Percentiles rank a stretch among this genome's conserved stretches.
Conservation (phyloP, 2,113 vertebrate genomes). For the Stigmatopora argus region DNA sequence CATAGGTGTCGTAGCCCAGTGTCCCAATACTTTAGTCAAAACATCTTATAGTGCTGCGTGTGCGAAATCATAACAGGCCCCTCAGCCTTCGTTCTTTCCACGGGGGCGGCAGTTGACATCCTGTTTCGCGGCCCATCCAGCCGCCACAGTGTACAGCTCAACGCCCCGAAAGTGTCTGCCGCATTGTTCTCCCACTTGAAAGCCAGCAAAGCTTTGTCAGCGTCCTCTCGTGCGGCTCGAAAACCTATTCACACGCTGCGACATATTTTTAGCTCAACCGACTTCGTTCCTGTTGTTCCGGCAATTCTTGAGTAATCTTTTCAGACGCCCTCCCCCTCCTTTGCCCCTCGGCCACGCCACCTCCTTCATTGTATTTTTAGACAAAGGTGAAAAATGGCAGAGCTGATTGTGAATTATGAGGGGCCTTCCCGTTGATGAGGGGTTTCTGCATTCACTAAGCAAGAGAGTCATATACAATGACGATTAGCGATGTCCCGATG, state of each 20-base stretch:
- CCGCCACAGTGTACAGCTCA: slow-evolving; percentile 60
- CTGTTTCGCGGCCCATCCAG: slow-evolving; percentile 64
- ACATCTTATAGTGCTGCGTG: background rate
- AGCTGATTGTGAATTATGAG: slow-evolving; percentile 54
- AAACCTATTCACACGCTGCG: slow-evolving; percentile 71
- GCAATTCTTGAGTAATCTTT: slow-evolving; percentile 70
- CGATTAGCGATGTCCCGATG: too few species aligned
- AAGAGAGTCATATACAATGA: background rate
- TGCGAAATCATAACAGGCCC: slow-evolving; percentile 23
- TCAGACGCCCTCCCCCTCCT: slow-evolving; percentile 35
- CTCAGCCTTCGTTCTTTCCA: slow-evolving; percentile 35
- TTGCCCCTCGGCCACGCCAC: slow-evolving; percentile 7
- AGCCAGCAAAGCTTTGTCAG: slow-evolving; percentile 68
- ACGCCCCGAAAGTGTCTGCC: slow-evolving; percentile 66
- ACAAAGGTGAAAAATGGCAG: slow-evolving; percentile 66
- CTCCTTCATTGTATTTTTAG: slow-evolving; percentile 70
- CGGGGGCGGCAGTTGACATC: slow-evolving; percentile 62
- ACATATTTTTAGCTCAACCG: slow-evolving; percentile 65
- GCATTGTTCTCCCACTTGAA: slow-evolving; percentile 70
- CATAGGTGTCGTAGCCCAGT: background rate
- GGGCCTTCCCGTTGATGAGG: slow-evolving; percentile 48
- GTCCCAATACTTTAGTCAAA: background rate
- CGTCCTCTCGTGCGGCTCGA: slow-evolving; percentile 59
- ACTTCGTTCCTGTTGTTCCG: slow-evolving; percentile 67
- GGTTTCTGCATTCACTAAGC: slow-evolving; percentile 10